Evolutionary conservation across 1,140 invertebrate genomes (phyloP).

Genomic region (Hylaeus volcanicus): DNA sequence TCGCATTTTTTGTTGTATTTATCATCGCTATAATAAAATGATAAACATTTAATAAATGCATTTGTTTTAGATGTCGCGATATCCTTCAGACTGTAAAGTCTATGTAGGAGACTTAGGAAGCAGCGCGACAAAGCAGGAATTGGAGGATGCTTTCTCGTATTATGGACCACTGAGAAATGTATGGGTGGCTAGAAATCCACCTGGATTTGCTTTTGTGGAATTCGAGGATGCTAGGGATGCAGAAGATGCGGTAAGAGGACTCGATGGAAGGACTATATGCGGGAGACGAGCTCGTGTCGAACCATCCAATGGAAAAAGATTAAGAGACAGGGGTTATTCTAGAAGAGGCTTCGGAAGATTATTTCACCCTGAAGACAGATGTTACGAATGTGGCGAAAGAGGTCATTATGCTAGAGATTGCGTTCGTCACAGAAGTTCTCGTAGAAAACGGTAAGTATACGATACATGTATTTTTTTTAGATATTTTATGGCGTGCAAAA

Average conservation of each 20-base stretch:
- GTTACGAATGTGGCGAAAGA: constrained; percentile 95
- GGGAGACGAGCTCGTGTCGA: constrained; percentile 95
- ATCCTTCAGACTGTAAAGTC: constrained; percentile 96
- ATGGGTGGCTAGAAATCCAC: constrained; percentile 97
- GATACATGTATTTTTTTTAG: constrained; percentile 3
- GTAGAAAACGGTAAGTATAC: constrained; percentile 82
- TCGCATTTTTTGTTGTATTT: background rate
- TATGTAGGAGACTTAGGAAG: constrained; percentile 98
- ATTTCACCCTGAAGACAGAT: constrained; percentile 91
- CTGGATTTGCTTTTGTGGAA: constrained; percentile 98
- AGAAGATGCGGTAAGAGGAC: constrained; percentile 95
- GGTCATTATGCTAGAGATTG: constrained; percentile 96
- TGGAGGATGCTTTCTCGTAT: constrained; percentile 95
- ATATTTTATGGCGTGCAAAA: constrained; percentile 37
- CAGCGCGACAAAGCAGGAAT: constrained; percentile 94
- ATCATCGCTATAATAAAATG: background rate
- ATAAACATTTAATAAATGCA: background rate
- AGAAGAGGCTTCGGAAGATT: constrained; percentile 85
- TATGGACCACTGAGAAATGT: constrained; percentile 97
- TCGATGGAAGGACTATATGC: constrained; percentile 97
- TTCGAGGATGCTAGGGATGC: constrained; percentile 98
- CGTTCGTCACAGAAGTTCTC: constrained; percentile 82
- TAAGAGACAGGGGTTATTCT: constrained; percentile 73
- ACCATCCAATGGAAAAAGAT: constrained; percentile 90
- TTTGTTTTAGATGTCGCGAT: constrained; percentile 83